A percentile compares a stretch with the other conserved stretches of the same genome.
Conservation (phyloP, 2,888 invertebrate genomes). For the Malacosoma neustria region DNA sequence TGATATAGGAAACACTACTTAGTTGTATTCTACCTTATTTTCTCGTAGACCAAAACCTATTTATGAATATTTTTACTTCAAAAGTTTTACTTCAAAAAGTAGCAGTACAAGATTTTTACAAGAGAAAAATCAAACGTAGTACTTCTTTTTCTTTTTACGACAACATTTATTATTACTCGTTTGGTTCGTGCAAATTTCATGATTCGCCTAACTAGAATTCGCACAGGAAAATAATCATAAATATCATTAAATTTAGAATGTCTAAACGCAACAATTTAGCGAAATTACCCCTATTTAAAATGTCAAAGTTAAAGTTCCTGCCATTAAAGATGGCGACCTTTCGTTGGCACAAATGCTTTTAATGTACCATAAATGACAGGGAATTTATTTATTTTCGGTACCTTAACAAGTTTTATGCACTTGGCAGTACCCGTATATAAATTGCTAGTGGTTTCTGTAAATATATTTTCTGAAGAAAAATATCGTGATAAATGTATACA, state of each 20-base stretch:
- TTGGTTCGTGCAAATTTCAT: not conserved
- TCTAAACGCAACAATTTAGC: not conserved
- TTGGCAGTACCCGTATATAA: constrained; percentile 3
- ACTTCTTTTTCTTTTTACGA: no score
- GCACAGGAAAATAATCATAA: not conserved
- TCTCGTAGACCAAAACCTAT: no score
- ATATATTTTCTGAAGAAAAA: no score
- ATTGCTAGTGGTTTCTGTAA: constrained; percentile 1
- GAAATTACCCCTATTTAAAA: not conserved
- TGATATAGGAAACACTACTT: no score
- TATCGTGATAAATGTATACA: no score
- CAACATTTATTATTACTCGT: no score
- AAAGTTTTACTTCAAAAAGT: no score
- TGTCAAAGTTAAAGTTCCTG: not conserved
- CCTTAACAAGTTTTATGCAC: not conserved
- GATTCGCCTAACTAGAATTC: not conserved
- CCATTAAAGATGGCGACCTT: not conserved
- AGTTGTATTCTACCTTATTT: no score
- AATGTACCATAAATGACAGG: constrained; percentile 6
- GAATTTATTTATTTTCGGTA: not conserved
- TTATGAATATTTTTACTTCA: no score
- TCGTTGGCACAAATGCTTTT: not conserved
- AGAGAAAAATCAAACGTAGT: no score
- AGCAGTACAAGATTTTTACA: no score
- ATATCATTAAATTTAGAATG: not conserved